These are phyloP conservation scores for Oenanthe melanoleuca DNA, from an alignment of 2,113 vertebrate genomes.

Conservation along the genomic window DNA sequence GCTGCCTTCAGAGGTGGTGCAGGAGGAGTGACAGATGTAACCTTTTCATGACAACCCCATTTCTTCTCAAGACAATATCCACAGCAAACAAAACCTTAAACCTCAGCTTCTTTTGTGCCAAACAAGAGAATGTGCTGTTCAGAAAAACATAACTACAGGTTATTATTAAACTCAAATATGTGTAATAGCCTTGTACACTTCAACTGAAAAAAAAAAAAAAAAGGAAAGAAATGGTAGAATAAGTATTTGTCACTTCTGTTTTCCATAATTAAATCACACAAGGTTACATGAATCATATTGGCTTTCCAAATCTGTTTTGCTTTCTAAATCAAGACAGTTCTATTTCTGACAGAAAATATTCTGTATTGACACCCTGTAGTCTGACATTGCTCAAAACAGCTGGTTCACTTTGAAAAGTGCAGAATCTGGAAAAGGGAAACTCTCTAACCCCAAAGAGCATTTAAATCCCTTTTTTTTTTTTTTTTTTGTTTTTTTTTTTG, in stretches of 20 bases:
- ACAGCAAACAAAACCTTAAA: neutral
- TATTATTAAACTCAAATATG: neutral
- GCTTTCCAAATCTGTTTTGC: neutral
- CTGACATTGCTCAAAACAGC: neutral
- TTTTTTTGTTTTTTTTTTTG: too few relatives aligned
- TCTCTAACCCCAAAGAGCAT: neutral
- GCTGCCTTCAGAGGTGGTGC: neutral
- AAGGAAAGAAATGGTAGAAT: neutral
- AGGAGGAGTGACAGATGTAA: neutral
- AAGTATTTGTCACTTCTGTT: neutral
- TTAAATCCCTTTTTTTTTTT: neutral
- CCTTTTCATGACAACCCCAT: neutral
- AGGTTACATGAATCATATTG: neutral
- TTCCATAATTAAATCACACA: neutral
- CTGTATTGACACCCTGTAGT: neutral
- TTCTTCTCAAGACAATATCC: neutral
- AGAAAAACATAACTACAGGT: neutral
- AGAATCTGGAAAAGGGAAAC: neutral
- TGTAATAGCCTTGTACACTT: neutral
- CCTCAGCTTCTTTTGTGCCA: neutral
- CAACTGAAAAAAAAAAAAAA: neutral
- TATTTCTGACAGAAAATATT: neutral
- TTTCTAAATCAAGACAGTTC: neutral
- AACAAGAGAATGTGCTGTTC: neutral
- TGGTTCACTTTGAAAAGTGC: neutral